phyloP scores from a whole-genome alignment of 1,140 invertebrate genomes.

The Diorhabda carinulata region DNA sequence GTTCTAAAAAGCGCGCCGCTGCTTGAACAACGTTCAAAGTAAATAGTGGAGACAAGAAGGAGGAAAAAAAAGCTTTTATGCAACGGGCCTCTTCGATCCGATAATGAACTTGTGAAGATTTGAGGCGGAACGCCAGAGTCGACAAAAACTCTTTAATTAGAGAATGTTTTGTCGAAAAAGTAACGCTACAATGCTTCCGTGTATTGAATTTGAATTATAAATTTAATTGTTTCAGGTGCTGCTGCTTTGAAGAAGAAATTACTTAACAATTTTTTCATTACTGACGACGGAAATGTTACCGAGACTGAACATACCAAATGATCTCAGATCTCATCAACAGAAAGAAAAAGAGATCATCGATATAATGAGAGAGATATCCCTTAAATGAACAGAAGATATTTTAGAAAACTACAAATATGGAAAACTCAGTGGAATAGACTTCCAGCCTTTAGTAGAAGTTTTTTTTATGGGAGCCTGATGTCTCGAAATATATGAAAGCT shows the following conservation, averaged over 20 bases:
- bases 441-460: no score
- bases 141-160: constrained; percentile 44
- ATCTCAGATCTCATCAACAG: no score
- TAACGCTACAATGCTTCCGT: constrained; percentile 32
- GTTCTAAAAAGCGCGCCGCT: not conserved
- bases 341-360: no score
- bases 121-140: constrained; percentile 34
- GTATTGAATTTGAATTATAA: constrained; percentile 3
- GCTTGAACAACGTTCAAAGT: not conserved
- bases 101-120: constrained; percentile 43
- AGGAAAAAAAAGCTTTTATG: constrained; percentile 1
- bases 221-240: constrained; percentile 1
- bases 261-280: not conserved
- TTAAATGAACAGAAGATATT: no score
- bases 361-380: no score
- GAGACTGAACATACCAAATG: no score
- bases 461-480: no score
- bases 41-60: not conserved
- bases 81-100: constrained; percentile 11
- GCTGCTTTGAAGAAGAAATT: not conserved
- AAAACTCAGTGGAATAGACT: no score
- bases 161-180: constrained; percentile 36
- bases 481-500: no score
- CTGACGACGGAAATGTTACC: no score
- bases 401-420: no score